These are phyloP conservation scores for Halesus radiatus DNA, from an alignment of 1,140 invertebrate genomes.

Conservation along the genomic window DNA sequence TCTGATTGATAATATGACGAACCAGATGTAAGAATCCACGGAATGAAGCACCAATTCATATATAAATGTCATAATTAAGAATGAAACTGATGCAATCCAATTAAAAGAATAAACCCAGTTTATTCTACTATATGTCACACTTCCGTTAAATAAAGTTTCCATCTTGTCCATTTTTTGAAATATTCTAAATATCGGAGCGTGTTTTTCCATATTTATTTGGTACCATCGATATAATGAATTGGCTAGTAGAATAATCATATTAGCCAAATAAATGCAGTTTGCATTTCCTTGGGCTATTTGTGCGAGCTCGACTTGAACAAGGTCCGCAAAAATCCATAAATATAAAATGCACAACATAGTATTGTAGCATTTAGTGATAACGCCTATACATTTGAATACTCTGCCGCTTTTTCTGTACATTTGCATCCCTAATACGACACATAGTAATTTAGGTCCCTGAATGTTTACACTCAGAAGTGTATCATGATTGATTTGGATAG, in stretches of 20 bases:
- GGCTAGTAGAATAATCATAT: background rate
- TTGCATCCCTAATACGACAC: background rate
- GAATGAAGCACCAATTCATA: too few species aligned
- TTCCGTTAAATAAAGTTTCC: background rate
- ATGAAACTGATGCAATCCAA: background rate
- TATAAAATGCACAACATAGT: background rate
- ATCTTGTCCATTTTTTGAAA: background rate
- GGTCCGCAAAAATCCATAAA: too few species aligned
- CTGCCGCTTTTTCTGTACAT: background rate
- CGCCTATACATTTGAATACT: background rate
- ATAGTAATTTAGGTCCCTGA: too few species aligned
- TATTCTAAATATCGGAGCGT: background rate
- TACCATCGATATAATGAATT: background rate
- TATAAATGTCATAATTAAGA: background rate
- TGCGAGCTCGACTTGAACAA: too few species aligned
- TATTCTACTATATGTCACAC: background rate
- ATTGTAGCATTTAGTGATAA: conserved; percentile 1
- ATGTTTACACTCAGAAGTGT: too few species aligned
- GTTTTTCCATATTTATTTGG: background rate
- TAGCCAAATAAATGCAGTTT: background rate
- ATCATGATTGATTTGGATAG: too few species aligned
- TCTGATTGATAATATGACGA: background rate
- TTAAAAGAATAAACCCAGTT: background rate
- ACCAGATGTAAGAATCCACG: too few species aligned
- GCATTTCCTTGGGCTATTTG: background rate